Evolutionary conservation across 2,113 vertebrate species (phyloP).

Genomic region (Mobula hypostoma): DNA sequence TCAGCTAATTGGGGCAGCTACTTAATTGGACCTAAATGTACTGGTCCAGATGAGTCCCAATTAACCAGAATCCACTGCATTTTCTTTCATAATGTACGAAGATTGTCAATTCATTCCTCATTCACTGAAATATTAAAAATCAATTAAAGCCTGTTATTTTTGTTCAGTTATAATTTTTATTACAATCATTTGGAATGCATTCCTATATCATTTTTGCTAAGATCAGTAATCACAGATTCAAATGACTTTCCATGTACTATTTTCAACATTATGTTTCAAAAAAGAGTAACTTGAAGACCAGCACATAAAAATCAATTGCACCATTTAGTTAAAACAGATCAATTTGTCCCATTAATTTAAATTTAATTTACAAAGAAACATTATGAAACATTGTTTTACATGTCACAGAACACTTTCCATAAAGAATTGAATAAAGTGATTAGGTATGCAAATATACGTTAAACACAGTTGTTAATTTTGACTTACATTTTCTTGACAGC

Average conservation of each 20-base stretch:
- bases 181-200: background rate
- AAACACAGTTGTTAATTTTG: background rate
- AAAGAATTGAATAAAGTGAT: background rate
- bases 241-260: constrained; percentile 12
- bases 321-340: background rate
- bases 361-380: background rate
- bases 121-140: background rate
- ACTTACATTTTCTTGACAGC: background rate
- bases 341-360: background rate
- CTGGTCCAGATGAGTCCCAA: no score
- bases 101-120: background rate
- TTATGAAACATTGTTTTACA: background rate
- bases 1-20: no score
- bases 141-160: background rate
- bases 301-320: background rate
- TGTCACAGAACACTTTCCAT: background rate
- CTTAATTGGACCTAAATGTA: no score
- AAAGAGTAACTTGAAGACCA: background rate
- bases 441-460: background rate
- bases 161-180: background rate
- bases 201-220: background rate
- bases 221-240: background rate
- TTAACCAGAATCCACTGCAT: no score
- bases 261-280: background rate
- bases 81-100: background rate